These are phyloP conservation scores for Polyploca ridens DNA, from an alignment of 2,888 invertebrate species.

Conservation along the genomic window DNA sequence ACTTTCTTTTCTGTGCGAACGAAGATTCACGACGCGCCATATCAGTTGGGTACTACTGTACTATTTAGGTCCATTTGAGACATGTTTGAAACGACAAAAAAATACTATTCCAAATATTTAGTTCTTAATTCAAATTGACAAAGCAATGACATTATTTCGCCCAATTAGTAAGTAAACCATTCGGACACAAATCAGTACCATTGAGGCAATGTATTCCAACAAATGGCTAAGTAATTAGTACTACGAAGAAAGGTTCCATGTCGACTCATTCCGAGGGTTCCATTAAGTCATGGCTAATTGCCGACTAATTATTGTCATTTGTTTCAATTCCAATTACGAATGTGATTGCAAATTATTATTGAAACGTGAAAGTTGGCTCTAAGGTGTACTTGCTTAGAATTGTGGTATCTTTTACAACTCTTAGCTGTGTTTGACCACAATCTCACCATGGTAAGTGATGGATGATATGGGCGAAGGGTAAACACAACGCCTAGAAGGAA, in stretches of 20 bases:
- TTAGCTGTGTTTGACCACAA: too few species aligned
- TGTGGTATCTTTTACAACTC: too few species aligned
- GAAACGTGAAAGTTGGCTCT: background rate
- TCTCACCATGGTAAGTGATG: too few species aligned
- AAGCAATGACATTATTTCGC: background rate
- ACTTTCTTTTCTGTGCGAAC: too few species aligned
- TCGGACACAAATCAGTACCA: background rate
- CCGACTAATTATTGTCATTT: constrained; percentile 3
- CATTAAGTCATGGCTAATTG: constrained; percentile 1
- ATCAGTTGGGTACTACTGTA: too few species aligned
- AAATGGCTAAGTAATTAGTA: constrained; percentile 1
- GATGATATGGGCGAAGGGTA: too few species aligned
- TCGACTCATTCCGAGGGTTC: background rate
- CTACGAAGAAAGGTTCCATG: background rate
- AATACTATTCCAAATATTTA: too few species aligned
- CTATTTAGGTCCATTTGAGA: too few species aligned
- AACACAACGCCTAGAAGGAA: too few species aligned
- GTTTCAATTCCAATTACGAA: constrained; percentile 4
- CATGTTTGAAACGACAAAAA: too few species aligned
- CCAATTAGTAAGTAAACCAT: background rate
- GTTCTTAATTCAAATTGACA: background rate
- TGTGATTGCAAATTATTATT: background rate
- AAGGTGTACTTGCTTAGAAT: background rate
- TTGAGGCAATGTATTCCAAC: background rate
- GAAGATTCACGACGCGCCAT: too few species aligned